These are phyloP conservation scores for Nezara viridula DNA, from an alignment of 2,888 invertebrate species.

Conservation along the genomic window DNA sequence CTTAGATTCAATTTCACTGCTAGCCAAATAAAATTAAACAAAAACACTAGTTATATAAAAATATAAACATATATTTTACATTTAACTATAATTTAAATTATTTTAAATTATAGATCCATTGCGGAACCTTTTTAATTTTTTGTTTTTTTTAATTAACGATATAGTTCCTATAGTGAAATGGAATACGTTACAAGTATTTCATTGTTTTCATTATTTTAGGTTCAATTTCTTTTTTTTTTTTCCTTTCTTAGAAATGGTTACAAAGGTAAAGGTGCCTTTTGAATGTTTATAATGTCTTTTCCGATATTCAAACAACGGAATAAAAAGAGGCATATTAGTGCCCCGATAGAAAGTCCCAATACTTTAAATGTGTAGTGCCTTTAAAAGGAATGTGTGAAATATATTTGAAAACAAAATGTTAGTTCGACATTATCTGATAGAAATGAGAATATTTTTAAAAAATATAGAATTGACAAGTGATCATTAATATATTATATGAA, in stretches of 20 bases:
- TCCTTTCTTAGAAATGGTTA: slow-evolving; percentile 4
- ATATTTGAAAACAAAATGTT: slow-evolving; percentile 50
- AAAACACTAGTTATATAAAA: slow-evolving; percentile 50
- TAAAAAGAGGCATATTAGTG: slow-evolving; percentile 47
- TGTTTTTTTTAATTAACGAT: slow-evolving; percentile 14
- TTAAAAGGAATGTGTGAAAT: slow-evolving; percentile 58
- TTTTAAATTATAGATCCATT: slow-evolving; percentile 20
- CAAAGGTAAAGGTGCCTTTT: slow-evolving; percentile 57
- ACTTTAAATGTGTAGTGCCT: slow-evolving; percentile 60
- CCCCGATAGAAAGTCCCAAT: slow-evolving; percentile 58
- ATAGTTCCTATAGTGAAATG: slow-evolving; percentile 53
- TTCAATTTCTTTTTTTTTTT: slow-evolving; percentile 3
- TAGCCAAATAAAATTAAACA: not conserved
- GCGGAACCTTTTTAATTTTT: not conserved
- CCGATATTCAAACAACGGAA: slow-evolving; percentile 8
- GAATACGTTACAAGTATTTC: slow-evolving; percentile 3
- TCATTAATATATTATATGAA: slow-evolving; percentile 47
- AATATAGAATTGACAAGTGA: slow-evolving; percentile 47
- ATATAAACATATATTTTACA: slow-evolving; percentile 1
- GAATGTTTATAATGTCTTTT: slow-evolving; percentile 44
- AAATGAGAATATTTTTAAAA: slow-evolving; percentile 57
- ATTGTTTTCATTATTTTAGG: slow-evolving; percentile 21
- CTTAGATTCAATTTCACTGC: slow-evolving; percentile 37
- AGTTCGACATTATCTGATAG: slow-evolving; percentile 53
- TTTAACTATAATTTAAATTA: slow-evolving; percentile 46